Conservation (phyloP, 2,113 vertebrate species). For the Miniopterus natalensis region DNA sequence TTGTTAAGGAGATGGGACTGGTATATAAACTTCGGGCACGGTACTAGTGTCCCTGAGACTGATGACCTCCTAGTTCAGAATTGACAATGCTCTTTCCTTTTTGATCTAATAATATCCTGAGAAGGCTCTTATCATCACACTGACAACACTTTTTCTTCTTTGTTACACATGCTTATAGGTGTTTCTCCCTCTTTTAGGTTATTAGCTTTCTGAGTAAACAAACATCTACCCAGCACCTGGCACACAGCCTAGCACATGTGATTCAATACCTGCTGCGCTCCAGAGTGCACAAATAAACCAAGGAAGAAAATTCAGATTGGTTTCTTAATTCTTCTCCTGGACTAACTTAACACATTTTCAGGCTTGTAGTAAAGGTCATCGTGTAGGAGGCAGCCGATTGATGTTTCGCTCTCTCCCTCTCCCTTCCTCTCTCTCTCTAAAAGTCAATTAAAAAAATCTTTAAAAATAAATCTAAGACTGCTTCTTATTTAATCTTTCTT, state of each 20-base stretch:
- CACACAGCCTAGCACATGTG: not conserved
- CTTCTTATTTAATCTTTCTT: not conserved
- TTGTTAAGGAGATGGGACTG: not conserved
- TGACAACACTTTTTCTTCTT: not conserved
- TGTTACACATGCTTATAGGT: not conserved
- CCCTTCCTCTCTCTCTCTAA: too few relatives aligned
- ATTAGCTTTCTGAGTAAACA: not conserved
- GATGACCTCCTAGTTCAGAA: not conserved
- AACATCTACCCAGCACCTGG: not conserved
- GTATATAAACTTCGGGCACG: not conserved
- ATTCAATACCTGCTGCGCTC: not conserved
- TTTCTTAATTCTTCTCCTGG: not conserved
- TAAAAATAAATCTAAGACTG: not conserved
- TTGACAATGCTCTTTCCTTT: not conserved
- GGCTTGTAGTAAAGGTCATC: not conserved
- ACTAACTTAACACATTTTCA: not conserved
- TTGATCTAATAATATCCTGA: not conserved
- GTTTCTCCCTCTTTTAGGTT: not conserved
- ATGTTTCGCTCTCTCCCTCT: too few relatives aligned
- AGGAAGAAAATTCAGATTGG: not conserved
- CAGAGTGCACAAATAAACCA: not conserved
- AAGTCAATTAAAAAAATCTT: too few relatives aligned
- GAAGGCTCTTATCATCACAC: not conserved
- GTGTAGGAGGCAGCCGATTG: too few relatives aligned
- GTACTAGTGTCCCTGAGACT: not conserved